phyloP scores from a whole-genome alignment of 2,797 vertebrate genomes.

The Microctenopoma stevenorrisi region DNA sequence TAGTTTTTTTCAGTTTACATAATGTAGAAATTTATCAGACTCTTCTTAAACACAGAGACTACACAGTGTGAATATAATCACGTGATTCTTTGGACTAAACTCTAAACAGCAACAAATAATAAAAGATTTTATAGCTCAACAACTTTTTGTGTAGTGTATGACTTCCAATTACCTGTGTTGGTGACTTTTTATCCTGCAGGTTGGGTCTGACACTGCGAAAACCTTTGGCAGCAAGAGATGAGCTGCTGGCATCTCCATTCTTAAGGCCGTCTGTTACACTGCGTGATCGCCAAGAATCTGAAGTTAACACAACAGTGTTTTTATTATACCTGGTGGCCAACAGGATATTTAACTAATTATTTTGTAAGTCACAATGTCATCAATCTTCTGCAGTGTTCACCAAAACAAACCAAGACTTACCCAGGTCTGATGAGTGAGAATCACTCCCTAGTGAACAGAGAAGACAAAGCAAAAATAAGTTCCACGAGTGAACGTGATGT shows the following conservation, averaged over 20 bases:
- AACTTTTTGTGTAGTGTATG: slow-evolving; percentile 1
- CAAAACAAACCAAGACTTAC: slow-evolving; percentile 76
- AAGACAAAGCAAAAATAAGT: slow-evolving; percentile 38
- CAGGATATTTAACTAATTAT: background rate
- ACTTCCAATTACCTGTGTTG: slow-evolving; percentile 87
- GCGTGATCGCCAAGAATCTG: slow-evolving; percentile 93
- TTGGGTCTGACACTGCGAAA: slow-evolving; percentile 96
- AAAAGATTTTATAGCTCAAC: background rate
- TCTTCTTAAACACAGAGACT: slow-evolving; percentile 13
- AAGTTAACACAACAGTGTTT: background rate
- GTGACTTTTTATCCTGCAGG: slow-evolving; percentile 94
- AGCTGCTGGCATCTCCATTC: slow-evolving; percentile 91
- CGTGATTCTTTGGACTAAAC: slow-evolving; percentile 13
- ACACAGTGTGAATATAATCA: background rate
- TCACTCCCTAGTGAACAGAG: slow-evolving; percentile 87
- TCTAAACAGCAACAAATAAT: slow-evolving; percentile 7
- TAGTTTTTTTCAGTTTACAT: slow-evolving; percentile 7
- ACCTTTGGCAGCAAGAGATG: slow-evolving; percentile 96
- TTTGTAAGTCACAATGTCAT: background rate
- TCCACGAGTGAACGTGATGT: background rate
- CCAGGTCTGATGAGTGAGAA: slow-evolving; percentile 92
- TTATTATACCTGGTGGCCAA: background rate
- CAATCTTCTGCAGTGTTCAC: slow-evolving; percentile 1
- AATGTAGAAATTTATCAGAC: slow-evolving; percentile 1
- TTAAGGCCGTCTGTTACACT: slow-evolving; percentile 87